A percentile compares a stretch with the other conserved stretches of the same genome.
These are phyloP conservation scores for Petromus typicus DNA, from an alignment of 2,113 vertebrate species.

Conservation along the genomic window DNA sequence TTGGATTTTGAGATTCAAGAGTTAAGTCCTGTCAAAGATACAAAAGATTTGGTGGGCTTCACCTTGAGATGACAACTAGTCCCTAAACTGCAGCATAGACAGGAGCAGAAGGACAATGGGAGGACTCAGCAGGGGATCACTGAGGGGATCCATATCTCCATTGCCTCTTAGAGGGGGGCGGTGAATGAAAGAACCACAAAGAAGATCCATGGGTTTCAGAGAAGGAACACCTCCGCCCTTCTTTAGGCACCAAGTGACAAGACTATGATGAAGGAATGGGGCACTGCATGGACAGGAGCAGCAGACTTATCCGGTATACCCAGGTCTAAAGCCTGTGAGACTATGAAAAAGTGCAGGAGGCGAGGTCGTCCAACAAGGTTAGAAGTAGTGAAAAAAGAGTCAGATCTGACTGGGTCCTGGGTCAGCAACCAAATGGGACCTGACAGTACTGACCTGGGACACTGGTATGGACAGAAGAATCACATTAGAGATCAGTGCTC, in stretches of 20 bases:
- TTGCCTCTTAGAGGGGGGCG: background rate
- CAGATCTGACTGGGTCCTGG: background rate
- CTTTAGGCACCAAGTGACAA: background rate
- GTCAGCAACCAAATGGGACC: background rate
- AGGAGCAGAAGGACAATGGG: background rate
- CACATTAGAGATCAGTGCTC: background rate
- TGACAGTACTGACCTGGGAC: background rate
- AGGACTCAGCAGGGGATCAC: background rate
- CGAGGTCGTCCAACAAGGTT: background rate
- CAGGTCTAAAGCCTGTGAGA: background rate
- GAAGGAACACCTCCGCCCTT: background rate
- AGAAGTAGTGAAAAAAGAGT: background rate
- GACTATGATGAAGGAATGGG: background rate
- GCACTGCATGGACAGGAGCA: background rate
- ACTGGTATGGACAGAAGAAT: background rate
- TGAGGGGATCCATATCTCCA: fast-evolving
- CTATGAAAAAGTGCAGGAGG: background rate
- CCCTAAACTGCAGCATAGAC: background rate
- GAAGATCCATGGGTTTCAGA: background rate
- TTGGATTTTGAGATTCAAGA: slow-evolving; percentile 26
- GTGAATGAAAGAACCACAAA: background rate
- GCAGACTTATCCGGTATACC: background rate
- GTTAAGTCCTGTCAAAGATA: background rate
- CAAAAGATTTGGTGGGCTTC: background rate
- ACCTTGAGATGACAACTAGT: background rate